Evolutionary conservation across 2,888 invertebrate species (phyloP).

Genomic region (Smittia sp.): DNA sequence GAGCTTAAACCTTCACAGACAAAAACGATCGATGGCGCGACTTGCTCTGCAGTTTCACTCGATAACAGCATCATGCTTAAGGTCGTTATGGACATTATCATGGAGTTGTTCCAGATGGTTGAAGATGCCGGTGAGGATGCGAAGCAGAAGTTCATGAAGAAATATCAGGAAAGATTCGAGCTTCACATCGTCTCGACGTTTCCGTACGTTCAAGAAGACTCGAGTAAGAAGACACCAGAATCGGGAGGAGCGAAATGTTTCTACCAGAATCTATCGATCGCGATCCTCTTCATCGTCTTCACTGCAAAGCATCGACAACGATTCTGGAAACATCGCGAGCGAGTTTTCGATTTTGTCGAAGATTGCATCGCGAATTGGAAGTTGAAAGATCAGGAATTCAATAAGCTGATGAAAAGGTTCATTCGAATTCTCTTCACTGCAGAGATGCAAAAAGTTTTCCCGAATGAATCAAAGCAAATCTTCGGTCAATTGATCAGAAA

Average conservation of each 20-base stretch:
- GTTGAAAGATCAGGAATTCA: constrained; percentile 40
- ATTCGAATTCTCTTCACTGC: constrained; percentile 32
- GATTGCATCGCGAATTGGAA: constrained; percentile 38
- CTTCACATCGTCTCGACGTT: constrained; percentile 60
- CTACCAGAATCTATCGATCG: constrained; percentile 58
- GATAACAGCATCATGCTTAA: constrained; percentile 66
- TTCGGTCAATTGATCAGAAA: constrained; percentile 21
- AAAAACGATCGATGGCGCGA: constrained; percentile 53
- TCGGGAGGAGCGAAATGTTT: constrained; percentile 54
- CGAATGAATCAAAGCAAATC: constrained; percentile 18
- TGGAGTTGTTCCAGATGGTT: constrained; percentile 59
- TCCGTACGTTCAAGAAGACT: constrained; percentile 57
- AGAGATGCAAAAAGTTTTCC: constrained; percentile 8
- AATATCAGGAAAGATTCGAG: constrained; percentile 57
- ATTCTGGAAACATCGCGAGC: constrained; percentile 38
- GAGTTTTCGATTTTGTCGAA: constrained; percentile 30
- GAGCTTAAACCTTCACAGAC: constrained; percentile 65
- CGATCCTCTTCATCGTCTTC: constrained; percentile 57
- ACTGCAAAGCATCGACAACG: constrained; percentile 48
- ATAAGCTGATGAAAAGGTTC: constrained; percentile 31
- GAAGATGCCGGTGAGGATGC: constrained; percentile 51
- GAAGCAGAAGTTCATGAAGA: constrained; percentile 56
- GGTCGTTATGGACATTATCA: constrained; percentile 62
- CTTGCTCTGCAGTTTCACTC: constrained; percentile 54
- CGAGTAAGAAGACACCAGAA: constrained; percentile 49